These are phyloP conservation scores for Pogonocherus hispidulus DNA, from an alignment of 2,888 invertebrate genomes.

Conservation along the genomic window DNA sequence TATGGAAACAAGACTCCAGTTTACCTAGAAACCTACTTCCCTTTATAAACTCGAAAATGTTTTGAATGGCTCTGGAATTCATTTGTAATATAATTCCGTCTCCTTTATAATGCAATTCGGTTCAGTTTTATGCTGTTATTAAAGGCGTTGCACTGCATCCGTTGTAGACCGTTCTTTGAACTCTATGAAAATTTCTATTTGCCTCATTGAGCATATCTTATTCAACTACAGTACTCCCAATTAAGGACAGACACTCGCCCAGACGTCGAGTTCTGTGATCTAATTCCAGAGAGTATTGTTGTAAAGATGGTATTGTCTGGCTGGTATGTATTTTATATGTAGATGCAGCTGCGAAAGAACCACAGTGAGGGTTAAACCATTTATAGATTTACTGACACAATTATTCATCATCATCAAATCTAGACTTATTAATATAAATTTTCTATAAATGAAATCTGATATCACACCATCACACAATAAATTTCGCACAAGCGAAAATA, in stretches of 20 bases:
- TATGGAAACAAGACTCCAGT: not conserved
- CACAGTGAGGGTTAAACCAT: not conserved
- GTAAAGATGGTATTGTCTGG: not conserved
- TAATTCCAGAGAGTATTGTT: not conserved
- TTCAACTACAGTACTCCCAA: not conserved
- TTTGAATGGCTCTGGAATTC: not conserved
- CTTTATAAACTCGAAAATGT: not conserved
- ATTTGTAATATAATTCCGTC: not conserved
- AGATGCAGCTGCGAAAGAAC: not conserved
- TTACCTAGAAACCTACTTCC: not conserved
- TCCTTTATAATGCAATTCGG: not conserved
- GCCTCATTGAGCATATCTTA: not conserved
- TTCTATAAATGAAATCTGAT: not conserved
- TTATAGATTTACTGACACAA: no score
- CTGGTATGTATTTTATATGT: not conserved
- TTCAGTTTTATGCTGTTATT: slow-evolving; percentile 13
- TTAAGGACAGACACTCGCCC: not conserved
- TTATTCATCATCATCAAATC: not conserved
- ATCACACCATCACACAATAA: not conserved
- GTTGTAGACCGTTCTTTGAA: not conserved
- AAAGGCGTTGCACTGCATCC: slow-evolving; percentile 8
- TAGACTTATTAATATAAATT: not conserved
- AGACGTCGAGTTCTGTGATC: not conserved
- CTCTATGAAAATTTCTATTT: slow-evolving; percentile 7
- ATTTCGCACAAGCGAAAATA: not conserved